Conservation (phyloP, 2,797 vertebrate genomes). For the Natrix natrix region DNA sequence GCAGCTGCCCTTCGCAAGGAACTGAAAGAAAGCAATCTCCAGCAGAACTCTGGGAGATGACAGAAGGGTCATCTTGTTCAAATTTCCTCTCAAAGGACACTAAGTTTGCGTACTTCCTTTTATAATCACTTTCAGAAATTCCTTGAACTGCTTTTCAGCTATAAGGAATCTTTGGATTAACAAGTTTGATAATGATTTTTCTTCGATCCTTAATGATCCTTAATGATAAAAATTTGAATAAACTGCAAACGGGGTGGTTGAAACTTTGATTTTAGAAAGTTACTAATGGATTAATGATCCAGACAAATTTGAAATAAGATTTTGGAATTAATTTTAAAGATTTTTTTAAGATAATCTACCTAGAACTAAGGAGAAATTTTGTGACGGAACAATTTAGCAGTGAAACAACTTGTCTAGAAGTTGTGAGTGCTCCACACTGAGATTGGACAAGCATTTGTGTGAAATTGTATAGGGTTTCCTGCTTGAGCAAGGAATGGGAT, state of each 20-base stretch:
- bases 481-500: neutral
- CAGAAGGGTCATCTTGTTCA: neutral
- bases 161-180: neutral
- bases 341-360: neutral
- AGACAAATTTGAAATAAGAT: neutral
- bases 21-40: neutral
- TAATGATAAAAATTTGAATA: neutral
- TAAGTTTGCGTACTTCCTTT: neutral
- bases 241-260: neutral
- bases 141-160: neutral
- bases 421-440: no score
- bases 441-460: no score
- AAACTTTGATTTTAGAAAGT: neutral
- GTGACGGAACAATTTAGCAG: no score
- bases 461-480: neutral
- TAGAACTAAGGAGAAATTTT: no score
- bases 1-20: neutral
- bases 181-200: neutral
- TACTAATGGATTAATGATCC: neutral
- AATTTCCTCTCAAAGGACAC: neutral
- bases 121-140: neutral
- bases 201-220: neutral
- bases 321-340: neutral
- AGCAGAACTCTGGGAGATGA: neutral
- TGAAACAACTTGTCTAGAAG: no score